Evolutionary conservation across 1,140 invertebrate species (phyloP).

Genomic region (Battus philenor): DNA sequence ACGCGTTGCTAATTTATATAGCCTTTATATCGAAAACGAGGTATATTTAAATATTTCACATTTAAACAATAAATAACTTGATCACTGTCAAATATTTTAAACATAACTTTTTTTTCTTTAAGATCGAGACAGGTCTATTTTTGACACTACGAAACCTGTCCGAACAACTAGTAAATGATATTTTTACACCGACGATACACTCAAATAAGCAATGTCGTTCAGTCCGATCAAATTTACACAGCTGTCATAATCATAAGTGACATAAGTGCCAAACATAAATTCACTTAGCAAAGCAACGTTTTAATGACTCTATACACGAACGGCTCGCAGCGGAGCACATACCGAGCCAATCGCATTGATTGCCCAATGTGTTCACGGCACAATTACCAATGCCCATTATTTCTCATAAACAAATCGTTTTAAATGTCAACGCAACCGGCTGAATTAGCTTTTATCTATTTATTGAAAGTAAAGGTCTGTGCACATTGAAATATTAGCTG

Average conservation of each 20-base stretch:
- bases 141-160: too few relatives aligned
- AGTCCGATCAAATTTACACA: background rate
- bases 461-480: background rate
- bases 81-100: too few relatives aligned
- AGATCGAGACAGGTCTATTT: too few relatives aligned
- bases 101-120: too few relatives aligned
- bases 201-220: background rate
- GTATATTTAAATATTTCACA: too few relatives aligned
- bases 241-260: conserved; percentile 5
- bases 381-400: conserved; percentile 23
- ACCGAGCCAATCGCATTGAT: conserved; percentile 20
- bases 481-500: conserved; percentile 13
- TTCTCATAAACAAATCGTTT: conserved; percentile 27
- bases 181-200: background rate
- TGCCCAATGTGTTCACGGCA: conserved; percentile 22
- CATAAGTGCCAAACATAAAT: conserved; percentile 8
- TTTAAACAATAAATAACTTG: too few relatives aligned
- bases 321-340: conserved; percentile 13
- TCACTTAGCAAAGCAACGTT: conserved; percentile 2
- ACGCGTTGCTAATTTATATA: too few relatives aligned
- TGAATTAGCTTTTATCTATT: background rate
- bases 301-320: conserved; percentile 16
- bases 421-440: conserved; percentile 20
- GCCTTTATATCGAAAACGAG: too few relatives aligned
- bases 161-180: too few relatives aligned